Conservation (phyloP, 2,797 vertebrate genomes). For the Parambassis ranga region DNA sequence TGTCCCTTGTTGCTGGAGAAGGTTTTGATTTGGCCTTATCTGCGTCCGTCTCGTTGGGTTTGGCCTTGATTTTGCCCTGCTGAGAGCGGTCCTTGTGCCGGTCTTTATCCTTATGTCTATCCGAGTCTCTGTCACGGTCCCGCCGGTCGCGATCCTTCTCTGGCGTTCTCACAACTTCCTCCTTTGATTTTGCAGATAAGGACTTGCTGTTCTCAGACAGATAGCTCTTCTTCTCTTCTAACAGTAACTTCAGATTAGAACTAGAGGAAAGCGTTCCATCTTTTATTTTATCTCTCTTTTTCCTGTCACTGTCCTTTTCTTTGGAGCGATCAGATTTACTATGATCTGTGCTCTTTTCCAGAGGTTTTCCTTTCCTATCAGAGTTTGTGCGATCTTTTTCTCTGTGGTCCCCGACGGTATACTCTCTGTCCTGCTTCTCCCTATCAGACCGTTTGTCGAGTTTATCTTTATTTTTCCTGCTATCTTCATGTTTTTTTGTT, state of each 20-base stretch:
- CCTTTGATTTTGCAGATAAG: conserved; percentile 85
- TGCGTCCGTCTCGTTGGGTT: conserved; percentile 77
- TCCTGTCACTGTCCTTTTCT: conserved; percentile 84
- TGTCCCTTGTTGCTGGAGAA: conserved; percentile 82
- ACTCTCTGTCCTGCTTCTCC: conserved; percentile 88
- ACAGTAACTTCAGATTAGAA: conserved; percentile 83
- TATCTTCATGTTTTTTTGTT: conserved; percentile 89
- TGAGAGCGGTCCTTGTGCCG: conserved; percentile 92
- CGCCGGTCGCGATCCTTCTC: conserved; percentile 90
- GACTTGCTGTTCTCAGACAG: conserved; percentile 82
- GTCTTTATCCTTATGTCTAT: conserved; percentile 85
- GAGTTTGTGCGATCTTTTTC: conserved; percentile 84
- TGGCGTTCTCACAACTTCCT: conserved; percentile 86
- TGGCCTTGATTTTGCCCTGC: conserved; percentile 83
- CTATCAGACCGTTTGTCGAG: conserved; percentile 88
- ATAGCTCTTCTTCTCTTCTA: conserved; percentile 88
- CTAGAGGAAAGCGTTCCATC: conserved; percentile 77
- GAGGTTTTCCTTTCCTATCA: conserved; percentile 88
- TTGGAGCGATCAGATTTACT: conserved; percentile 87
- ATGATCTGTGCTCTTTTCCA: conserved; percentile 86
- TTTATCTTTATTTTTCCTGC: conserved; percentile 92
- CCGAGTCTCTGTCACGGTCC: conserved; percentile 85
- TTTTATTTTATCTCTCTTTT: conserved; percentile 91
- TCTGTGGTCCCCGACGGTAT: conserved; percentile 82
- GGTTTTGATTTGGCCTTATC: conserved; percentile 88